Base-by-base conservation (phyloP, 2,888 invertebrate species). In the Cyclophora albipunctata region DNA sequence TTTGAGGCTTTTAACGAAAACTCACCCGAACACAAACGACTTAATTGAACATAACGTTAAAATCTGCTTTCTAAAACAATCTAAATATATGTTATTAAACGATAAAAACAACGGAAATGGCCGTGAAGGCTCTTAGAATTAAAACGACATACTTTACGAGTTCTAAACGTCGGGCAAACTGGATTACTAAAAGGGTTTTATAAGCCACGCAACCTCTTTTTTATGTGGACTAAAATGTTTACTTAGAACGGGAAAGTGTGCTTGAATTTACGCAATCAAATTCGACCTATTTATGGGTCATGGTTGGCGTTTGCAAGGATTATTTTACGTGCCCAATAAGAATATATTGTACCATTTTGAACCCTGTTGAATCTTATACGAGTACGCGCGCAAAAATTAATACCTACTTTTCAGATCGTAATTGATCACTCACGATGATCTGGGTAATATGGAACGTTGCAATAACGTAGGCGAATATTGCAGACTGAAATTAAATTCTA, bases 111-210 rank as follows among this genome's bases (percentile, higher is more conserved):
- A 50, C 34, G 57, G 47, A 49, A 54, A 52, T 48, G 46, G 42
- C 50, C 58, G 47, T 44, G 40, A 53, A 55, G 58, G 58, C 55
- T 54, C 56, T 46, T 46, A 57, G 51, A 67, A 71, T 69, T 64
- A 66, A 64, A 62, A 50, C 51, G 59, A 53, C 48, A 54, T 45
- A 50, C 55, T 68, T 70, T 64, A 69, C 55, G 66, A 62, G 56
- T 55, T 46, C 50, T 68, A 63, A 67, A 66, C 54, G 60, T 53
- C 54, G 56, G 57, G 51, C 45, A 58, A 62, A 59, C 60, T 59
- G 54, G 63, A 64, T 69, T 66, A 63, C 63, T 62, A 50, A 60
- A 64, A 67, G 62, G 63, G 60, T 64, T 70, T 67, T 65, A 62
- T 63, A 66, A 60, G 60, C 57, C 60, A 57, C 59, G 52, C 58